Conservation (phyloP, 1,140 invertebrate species). For the Aphis craccivora region DNA sequence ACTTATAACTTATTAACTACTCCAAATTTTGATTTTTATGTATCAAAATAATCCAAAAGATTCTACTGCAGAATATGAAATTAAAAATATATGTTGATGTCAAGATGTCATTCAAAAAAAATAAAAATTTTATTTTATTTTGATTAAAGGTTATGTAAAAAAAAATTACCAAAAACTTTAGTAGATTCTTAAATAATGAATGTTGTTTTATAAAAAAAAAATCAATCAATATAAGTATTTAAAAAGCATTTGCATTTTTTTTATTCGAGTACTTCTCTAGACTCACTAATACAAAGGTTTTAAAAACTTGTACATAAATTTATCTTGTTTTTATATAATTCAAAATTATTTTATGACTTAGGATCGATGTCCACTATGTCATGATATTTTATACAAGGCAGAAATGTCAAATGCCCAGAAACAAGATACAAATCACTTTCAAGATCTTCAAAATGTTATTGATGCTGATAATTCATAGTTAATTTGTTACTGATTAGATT, state of each 20-base stretch:
- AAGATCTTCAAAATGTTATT: slow-evolving; percentile 40
- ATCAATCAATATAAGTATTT: background rate
- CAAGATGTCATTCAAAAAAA: too few species aligned
- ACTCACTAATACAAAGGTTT: background rate
- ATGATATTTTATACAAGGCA: slow-evolving; percentile 78
- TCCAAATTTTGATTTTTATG: too few species aligned
- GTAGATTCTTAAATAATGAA: too few species aligned
- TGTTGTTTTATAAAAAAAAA: too few species aligned
- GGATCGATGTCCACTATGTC: slow-evolving; percentile 82
- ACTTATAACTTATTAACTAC: too few species aligned
- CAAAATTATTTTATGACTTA: slow-evolving; percentile 64
- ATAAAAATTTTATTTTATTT: too few species aligned
- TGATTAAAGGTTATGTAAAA: too few species aligned
- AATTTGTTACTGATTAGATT: background rate
- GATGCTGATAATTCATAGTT: slow-evolving; percentile 35
- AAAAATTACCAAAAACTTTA: too few species aligned
- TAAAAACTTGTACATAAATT: background rate
- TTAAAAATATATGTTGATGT: too few species aligned
- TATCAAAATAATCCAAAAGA: too few species aligned
- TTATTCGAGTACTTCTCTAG: background rate
- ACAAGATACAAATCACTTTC: slow-evolving; percentile 46
- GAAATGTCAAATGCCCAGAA: slow-evolving; percentile 63
- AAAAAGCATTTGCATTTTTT: background rate
- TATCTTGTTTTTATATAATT: background rate
- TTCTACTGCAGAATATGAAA: too few species aligned